Base-by-base conservation (phyloP, 2,113 vertebrate genomes). In the Climacteris rufus region DNA sequence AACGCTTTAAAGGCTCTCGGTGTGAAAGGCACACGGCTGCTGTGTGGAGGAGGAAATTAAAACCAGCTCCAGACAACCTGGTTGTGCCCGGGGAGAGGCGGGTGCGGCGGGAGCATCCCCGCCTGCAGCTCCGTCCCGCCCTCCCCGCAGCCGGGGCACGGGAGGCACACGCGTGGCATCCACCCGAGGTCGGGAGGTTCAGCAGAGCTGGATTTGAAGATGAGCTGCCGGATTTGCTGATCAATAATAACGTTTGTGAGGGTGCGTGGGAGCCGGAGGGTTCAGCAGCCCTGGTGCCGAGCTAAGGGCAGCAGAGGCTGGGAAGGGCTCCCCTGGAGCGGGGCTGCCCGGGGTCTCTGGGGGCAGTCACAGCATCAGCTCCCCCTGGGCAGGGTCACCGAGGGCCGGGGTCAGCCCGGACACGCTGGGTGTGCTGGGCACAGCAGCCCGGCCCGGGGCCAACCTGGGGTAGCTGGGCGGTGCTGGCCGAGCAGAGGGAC, bases 1-100 rank as follows among this genome's bases (percentile, higher is more conserved):
- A 96, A 97, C 96, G 35, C 95, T 97, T 97, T 97, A 90, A 97
- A 97, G 92, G 91, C 65, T 94, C 88, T 64, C 24, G 18, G 82
- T 93, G 77, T 52, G 93, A 94, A 93, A 96, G 93, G 86, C 87
- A 16, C 44, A 2, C 1, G 44, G 95, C 57, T 5, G 49, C 94
- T 94, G 83, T 31, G 82, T 9, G 11, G 82, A 27, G 16, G 82
- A 49, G 75, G 89, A 59, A 93, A 86, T 52, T 7, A 83, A 95
- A 78, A 75, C 53, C 68, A 15, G 85, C 95, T 95, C 90, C 64
- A 47, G 95, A 87, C 90, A 47, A 40, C 92, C 91, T 89, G 95
- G 85, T 92, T 85, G 94, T 96, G 81, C 94, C 87, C 59, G 52
- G 91, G 76, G 76, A 78, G 82, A 53, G 93, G 10, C 2, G 85